Base-by-base conservation (phyloP, 2,888 invertebrate species). In the Drosophila infuscata region DNA sequence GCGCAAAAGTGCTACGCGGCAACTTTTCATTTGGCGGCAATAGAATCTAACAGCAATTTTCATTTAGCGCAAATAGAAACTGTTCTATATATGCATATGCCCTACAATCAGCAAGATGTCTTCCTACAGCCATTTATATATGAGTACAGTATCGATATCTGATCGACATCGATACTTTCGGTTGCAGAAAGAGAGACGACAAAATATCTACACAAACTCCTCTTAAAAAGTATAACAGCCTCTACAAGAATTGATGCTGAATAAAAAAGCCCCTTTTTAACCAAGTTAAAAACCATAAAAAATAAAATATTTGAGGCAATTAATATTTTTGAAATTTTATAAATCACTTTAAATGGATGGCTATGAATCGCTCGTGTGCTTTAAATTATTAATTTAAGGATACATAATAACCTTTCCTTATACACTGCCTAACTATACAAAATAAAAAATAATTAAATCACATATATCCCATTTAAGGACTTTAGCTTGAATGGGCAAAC, bases 11-110 rank as follows among this genome's bases (percentile, higher is more conserved):
- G 81, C 70, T 68, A 58, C 36, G 35, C 57, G 71, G 65, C 67
- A 78, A 81, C 81, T 79, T 79, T 79, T 80, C 72, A 78, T 78
- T 78, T 80, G 68, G 76, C 64, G 33, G 67, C 61, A 62, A 68
- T 68, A 49, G 63, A 79, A 64, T 57, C 25, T 63, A 52, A 25
- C 17, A 36, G 17, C 9, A 38, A 41, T n/a, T n/a, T 41, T n/a
- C 9, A 41, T 41, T n/a, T 17, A 41, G 41, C 36, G 36, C 17
- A 7, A 36, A 36, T 36, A 17, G 36, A 41, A 41, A n/a, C 41
- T 25, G 46, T 0, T 46, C 46, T 46, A 25, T 3, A 4, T 8
- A 3, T n/a, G n/a, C 20, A 25, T 8, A 46, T 46, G 29, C 46
- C 46, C 46, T 25, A 15, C 15, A 46, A 46, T 46, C 15, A 29